Evolutionary conservation across 2,113 vertebrate species (phyloP), one percentile per base, ranked within the genome.

Genomic region (Tachuris rubrigastra): DNA sequence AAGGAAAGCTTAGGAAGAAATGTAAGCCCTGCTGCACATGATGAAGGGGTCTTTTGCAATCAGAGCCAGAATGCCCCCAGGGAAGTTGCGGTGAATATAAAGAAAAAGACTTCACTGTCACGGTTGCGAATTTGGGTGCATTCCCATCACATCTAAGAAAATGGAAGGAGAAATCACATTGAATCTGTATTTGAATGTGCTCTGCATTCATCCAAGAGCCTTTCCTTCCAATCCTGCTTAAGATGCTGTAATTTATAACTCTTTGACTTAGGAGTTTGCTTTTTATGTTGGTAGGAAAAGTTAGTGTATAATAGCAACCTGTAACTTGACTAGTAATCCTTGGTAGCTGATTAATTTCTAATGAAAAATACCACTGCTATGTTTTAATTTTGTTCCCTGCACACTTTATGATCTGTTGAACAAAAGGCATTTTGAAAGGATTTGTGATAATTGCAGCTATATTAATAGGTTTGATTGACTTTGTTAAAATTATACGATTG

Each of bases 261-360:
- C 41, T 92, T 92, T 91, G 88, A 93, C 88, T 91, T 95, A 60
- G n/a, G 65, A 91, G 68, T 89, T 89, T 87, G 80, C 37, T 90
- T 94, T 91, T 96, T 41, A 88, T 30, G 42, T 85, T 62, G 41
- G 25, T 44, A 72, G 77, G 59, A 96, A 93, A 88, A 91, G 19
- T 82, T 96, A 81, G 50, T 91, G 14, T 46, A 9, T 28, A 42
- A 81, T 82, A 27, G 92, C 93, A 95, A 85, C 42, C 66, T 91
- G 28, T 69, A 92, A 65, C 50, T 96, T 95, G 89, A 92, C 95
- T 94, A 96, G 39, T 50, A 97, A 76, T 60, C 39, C 62, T 30
- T 56, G 80, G 20, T 46, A 93, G 76, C 27, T 89, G 81, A 94
- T 92, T 92, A 53, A 92, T 67, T 95, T 85, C 87, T 94, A 96